Base-by-base conservation (phyloP, 2,113 vertebrate species). In the Tragelaphus strepsiceros region DNA sequence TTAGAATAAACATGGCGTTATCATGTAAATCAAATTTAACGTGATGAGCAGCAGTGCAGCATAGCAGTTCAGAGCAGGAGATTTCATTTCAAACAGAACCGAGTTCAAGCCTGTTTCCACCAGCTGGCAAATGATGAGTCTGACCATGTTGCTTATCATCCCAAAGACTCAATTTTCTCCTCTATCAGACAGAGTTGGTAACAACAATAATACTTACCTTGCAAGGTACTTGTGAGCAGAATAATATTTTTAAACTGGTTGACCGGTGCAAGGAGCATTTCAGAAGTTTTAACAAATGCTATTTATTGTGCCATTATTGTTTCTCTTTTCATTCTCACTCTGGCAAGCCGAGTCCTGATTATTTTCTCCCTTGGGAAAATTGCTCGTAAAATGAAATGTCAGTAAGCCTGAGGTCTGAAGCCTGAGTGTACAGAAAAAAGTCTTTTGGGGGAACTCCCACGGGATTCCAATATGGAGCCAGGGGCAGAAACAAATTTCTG, bases 31-130 rank as follows among this genome's bases (percentile, higher is more conserved):
- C 54, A 13, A 0, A 3, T n/a, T 22, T n/a, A 7, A 6, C 3
- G 1, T 22, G 3, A 1, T 2, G 24, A 59, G 8, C 51, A 11
- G 9, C 28, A 12, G 74, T 26, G 2, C 0, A 10, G 7, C 4
- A 9, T 3, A 46, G 4, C 16, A 12, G 43, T 10, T 54, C 16
- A 82, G 43, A 62, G 17, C 28, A 46, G 35, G 28, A 81, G 39
- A 87, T 59, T 67, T 71, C 28, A 17, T 58, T 82, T 93, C 22
- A 62, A 30, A 21, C 22, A 58, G 43, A 86, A 51, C 35, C 0
- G 0, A 92, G 51, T 71, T 49, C 64, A 81, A 54, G 24, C 35
- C n/a, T 77, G 0, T 93, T 86, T 91, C 17, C 30, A 56, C 19
- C 54, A 71, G 46, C 21, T 43, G 26, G 62, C 77, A 78, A 78